Percentiles rank a stretch among this genome's conserved stretches.
Evolutionary conservation across 2,113 vertebrate species (phyloP).

Genomic region (Lontra canadensis): DNA sequence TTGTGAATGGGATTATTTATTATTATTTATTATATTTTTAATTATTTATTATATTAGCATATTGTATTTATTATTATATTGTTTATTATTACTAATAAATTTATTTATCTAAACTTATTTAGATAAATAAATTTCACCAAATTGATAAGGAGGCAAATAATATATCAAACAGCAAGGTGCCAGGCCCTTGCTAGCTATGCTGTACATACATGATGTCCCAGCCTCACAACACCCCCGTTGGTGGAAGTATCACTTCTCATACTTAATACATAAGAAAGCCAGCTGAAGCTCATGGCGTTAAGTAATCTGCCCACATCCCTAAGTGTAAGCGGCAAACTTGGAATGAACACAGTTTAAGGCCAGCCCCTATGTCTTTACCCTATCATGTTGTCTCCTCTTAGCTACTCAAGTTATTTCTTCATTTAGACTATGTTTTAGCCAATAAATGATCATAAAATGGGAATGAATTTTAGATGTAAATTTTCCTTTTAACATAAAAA

Average conservation of each 20-base stretch:
- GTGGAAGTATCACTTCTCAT: neutral
- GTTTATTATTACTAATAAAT: too few species aligned
- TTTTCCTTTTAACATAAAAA: conserved; percentile 30
- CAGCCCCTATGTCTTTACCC: neutral
- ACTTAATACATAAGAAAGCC: neutral
- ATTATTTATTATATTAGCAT: too few species aligned
- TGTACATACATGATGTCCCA: neutral
- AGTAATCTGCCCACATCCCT: neutral
- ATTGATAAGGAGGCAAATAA: neutral
- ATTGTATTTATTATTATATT: too few species aligned
- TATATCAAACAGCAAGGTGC: neutral
- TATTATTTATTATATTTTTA: too few species aligned
- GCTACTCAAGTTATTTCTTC: neutral
- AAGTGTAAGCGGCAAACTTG: neutral
- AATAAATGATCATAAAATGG: conserved; percentile 3
- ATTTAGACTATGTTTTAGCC: neutral
- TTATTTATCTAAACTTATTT: neutral
- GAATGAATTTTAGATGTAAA: neutral
- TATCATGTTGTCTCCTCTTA: neutral
- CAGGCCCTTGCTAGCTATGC: neutral
- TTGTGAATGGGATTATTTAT: neutral
- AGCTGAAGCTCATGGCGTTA: neutral
- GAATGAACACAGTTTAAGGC: neutral
- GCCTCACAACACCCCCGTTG: neutral
- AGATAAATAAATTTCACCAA: conserved; percentile 23